Conservation (phyloP, 2,113 vertebrate species). For the Ploceus nigricollis region DNA sequence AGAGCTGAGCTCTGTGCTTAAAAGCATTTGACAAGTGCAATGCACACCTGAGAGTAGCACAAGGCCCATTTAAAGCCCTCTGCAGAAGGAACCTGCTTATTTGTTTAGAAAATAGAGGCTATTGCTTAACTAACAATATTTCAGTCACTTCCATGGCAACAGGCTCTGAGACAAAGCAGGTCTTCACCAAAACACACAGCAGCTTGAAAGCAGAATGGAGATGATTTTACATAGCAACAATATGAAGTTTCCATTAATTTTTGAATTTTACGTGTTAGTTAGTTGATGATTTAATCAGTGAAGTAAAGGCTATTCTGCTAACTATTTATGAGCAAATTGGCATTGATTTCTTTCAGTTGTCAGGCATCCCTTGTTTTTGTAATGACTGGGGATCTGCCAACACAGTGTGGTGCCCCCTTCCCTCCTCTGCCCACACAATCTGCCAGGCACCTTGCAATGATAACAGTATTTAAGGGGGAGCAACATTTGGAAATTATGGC, state of each 20-base stretch:
- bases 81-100: conserved; percentile 11
- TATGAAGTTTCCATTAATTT: not conserved
- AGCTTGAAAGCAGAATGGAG: not conserved
- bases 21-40: not conserved
- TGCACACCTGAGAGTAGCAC: not conserved
- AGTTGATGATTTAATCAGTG: not conserved
- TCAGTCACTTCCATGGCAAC: conserved; percentile 58
- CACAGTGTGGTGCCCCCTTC: not conserved
- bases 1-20: not conserved
- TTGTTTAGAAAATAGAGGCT: conserved; percentile 42
- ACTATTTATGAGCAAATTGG: not conserved
- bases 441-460: not conserved
- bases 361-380: not conserved
- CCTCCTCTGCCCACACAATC: not conserved
- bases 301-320: not conserved
- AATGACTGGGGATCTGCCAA: not conserved
- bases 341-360: not conserved
- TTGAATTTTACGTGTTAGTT: not conserved
- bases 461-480: not conserved
- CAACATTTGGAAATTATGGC: not conserved
- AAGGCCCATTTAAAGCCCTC: not conserved
- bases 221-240: not conserved
- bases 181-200: not conserved
- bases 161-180: not conserved
- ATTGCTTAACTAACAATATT: conserved; percentile 6